These are phyloP conservation scores for Cinara cedri DNA, from an alignment of 2,888 invertebrate genomes.

Conservation along the genomic window DNA sequence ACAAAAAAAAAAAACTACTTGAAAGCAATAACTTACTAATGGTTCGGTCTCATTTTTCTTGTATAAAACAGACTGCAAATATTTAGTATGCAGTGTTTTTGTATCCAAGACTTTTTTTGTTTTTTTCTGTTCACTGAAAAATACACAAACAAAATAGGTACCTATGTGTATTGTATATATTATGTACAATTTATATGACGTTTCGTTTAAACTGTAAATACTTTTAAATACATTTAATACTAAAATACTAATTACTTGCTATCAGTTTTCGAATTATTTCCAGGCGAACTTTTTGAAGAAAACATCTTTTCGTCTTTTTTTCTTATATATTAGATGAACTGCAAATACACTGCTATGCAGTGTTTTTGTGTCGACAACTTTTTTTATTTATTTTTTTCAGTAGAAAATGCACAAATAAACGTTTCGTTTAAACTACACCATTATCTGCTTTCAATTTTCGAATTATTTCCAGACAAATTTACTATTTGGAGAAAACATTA, in stretches of 20 bases:
- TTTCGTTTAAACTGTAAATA: background rate
- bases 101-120: background rate
- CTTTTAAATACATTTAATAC: too few relatives aligned
- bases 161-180: background rate
- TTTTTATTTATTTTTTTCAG: background rate
- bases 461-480: background rate
- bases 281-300: background rate
- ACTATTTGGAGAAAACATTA: background rate
- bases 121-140: background rate
- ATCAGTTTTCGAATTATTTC: background rate
- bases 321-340: background rate
- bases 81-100: background rate
- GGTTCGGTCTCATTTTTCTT: slow-evolving; percentile 12
- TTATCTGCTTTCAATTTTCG: background rate
- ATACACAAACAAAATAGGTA: background rate
- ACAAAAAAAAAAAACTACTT: background rate
- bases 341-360: background rate
- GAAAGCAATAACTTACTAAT: slow-evolving; percentile 2
- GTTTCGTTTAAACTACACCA: background rate
- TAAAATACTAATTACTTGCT: background rate
- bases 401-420: background rate
- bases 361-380: background rate
- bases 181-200: background rate
- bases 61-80: background rate
- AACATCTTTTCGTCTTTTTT: background rate